These are phyloP conservation scores for Cotesia typhae DNA, from an alignment of 1,140 invertebrate species.

Conservation along the genomic window DNA sequence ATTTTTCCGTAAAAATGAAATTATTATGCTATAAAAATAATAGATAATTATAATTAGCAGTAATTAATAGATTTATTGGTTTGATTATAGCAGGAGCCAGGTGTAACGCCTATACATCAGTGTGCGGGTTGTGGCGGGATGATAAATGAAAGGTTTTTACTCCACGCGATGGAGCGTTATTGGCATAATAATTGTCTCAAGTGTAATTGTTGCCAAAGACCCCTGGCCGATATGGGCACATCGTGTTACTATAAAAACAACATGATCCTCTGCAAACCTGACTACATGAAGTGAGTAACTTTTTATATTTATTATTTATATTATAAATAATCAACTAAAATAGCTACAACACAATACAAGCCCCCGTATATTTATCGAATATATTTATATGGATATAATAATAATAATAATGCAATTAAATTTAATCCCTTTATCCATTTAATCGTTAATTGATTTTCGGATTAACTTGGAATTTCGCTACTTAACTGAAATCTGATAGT, in stretches of 20 bases:
- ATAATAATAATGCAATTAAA: constrained; percentile 33
- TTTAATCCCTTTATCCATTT: neutral
- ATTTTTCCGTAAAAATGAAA: neutral
- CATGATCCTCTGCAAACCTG: constrained; percentile 93
- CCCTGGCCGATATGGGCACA: constrained; percentile 86
- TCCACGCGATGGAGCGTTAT: constrained; percentile 89
- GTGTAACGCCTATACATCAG: constrained; percentile 59
- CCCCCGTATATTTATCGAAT: neutral
- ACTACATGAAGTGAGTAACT: constrained; percentile 87
- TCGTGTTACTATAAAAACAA: constrained; percentile 91
- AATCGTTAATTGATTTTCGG: constrained; percentile 16
- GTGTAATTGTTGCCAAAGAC: constrained; percentile 86
- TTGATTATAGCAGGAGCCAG: constrained; percentile 67
- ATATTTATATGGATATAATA: constrained; percentile 11
- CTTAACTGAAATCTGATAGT: constrained; percentile 13
- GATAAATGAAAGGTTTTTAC: constrained; percentile 87
- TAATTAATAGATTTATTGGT: constrained; percentile 45
- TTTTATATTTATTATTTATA: neutral
- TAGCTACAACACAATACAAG: neutral
- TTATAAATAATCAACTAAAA: too few species aligned
- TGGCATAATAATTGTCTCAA: constrained; percentile 95
- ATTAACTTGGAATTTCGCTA: constrained; percentile 3
- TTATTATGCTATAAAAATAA: neutral
- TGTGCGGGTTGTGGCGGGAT: constrained; percentile 74
- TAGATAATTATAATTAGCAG: too few species aligned